Conservation (phyloP, 2,797 vertebrate species). For the Octomys mimax region DNA sequence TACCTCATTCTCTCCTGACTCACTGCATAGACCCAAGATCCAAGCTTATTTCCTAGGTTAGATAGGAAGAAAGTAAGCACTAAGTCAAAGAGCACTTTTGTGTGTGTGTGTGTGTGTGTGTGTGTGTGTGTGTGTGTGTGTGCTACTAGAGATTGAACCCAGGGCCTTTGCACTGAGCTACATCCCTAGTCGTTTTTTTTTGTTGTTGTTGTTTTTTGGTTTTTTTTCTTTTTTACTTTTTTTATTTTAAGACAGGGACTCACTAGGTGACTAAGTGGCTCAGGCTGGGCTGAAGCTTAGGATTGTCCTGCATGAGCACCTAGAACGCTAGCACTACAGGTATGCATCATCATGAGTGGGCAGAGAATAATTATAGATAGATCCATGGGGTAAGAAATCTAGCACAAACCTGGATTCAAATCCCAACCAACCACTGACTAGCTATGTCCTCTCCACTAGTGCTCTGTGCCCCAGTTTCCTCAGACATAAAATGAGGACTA, state of each 20-base stretch:
- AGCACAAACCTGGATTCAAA: background rate
- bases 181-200: background rate
- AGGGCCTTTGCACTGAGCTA: background rate
- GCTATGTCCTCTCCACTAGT: background rate
- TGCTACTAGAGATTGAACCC: background rate
- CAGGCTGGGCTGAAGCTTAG: background rate
- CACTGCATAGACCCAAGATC: background rate
- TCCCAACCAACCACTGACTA: background rate
- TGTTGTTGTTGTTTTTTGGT: too few relatives aligned
- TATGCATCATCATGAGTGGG: background rate
- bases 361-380: background rate
- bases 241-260: background rate
- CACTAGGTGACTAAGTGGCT: background rate
- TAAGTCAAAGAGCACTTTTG: background rate
- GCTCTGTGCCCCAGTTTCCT: background rate
- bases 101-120: too few relatives aligned
- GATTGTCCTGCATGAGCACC: background rate
- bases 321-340: background rate
- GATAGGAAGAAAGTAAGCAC: background rate
- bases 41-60: background rate
- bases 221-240: background rate
- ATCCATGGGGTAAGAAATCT: background rate
- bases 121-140: too few relatives aligned
- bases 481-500: background rate
- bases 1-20: too few relatives aligned